Evolutionary conservation across 2,888 invertebrate genomes (phyloP).

Genomic region (Tipula confusa): DNA sequence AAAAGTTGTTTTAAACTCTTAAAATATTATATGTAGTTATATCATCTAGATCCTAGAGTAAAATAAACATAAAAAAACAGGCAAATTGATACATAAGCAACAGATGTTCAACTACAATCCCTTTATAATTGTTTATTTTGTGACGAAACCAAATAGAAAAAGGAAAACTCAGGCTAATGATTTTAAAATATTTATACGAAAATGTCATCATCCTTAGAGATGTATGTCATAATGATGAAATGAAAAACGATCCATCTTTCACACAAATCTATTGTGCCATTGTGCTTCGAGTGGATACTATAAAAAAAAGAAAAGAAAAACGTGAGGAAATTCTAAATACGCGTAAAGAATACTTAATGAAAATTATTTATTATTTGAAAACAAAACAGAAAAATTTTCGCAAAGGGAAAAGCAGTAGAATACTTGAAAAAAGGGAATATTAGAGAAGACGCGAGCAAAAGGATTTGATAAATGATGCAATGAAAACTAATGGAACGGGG

Average conservation of each 20-base stretch:
- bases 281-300: neutral
- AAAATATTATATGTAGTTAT: neutral
- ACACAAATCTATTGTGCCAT: neutral
- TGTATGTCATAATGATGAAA: neutral
- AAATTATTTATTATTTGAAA: neutral
- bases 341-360: neutral
- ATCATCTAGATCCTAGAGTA: too few relatives aligned
- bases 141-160: neutral
- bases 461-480: neutral
- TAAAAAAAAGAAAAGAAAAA: neutral
- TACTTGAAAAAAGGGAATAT: neutral
- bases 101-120: neutral
- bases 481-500: neutral
- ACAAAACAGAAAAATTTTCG: neutral
- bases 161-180: neutral
- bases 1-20: neutral
- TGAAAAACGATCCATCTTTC: conserved; percentile 3
- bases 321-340: neutral
- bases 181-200: neutral
- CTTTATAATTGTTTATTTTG: neutral
- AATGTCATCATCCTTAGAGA: neutral
- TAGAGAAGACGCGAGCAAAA: neutral
- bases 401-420: too few relatives aligned
- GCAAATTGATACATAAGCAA: neutral
- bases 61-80: neutral